phyloP scores from a whole-genome alignment of 37 sponge, comb jelly and placozoan species.

The Tethya wilhelma region DNA sequence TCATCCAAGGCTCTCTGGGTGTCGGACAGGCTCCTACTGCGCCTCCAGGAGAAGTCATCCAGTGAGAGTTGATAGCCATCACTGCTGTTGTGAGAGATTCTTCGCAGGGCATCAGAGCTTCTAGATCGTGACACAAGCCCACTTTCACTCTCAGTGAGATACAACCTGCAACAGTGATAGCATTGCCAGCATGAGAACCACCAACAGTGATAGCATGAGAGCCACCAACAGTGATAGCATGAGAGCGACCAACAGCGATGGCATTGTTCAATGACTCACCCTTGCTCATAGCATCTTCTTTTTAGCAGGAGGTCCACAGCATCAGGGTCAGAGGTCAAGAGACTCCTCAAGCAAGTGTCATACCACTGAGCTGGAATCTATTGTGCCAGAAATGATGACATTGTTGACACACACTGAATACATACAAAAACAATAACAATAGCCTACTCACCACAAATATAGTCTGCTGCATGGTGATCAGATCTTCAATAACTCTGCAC shows the following conservation, averaged over 20 bases:
- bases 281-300: conserved; percentile 51
- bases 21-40: conserved; percentile 29
- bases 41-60: not conserved
- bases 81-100: not conserved
- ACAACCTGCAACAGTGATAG: conserved; percentile 3
- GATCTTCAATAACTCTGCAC: conserved; percentile 72
- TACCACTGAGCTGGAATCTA: conserved; percentile 73
- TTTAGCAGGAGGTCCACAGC: conserved; percentile 71
- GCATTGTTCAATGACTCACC: conserved; percentile 29
- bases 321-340: conserved; percentile 62
- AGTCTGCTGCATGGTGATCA: conserved; percentile 70
- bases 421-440: too few relatives aligned
- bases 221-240: not conserved
- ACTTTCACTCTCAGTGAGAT: not conserved
- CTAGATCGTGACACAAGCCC: conserved; percentile 11
- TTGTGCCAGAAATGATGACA: too few relatives aligned
- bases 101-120: conserved; percentile 39
- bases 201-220: not conserved
- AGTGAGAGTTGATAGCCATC: too few relatives aligned
- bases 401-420: too few relatives aligned
- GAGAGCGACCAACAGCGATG: not conserved
- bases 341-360: conserved; percentile 38
- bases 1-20: conserved; percentile 46
- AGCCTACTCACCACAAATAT: conserved; percentile 72
- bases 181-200: not conserved